Evolutionary conservation across 2,888 invertebrate genomes (phyloP).

Genomic region (Merodon equestris): DNA sequence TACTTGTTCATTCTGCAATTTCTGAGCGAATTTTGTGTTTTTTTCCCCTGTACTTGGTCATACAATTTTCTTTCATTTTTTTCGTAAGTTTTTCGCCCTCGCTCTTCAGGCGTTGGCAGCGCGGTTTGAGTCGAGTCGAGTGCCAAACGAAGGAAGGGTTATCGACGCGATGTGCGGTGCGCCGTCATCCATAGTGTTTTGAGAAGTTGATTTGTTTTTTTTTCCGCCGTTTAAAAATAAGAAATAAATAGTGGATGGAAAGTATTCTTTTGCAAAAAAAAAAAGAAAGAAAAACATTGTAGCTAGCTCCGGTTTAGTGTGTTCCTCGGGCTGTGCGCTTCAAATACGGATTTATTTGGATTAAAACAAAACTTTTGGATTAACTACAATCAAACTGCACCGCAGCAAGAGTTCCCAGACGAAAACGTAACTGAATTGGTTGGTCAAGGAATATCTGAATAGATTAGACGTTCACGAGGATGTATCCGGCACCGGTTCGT

Average conservation of each 20-base stretch:
- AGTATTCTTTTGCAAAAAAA: background rate
- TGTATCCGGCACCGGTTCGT: slow-evolving; percentile 79
- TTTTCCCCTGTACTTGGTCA: slow-evolving; percentile 27
- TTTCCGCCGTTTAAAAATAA: too few relatives aligned
- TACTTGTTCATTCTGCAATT: slow-evolving; percentile 43
- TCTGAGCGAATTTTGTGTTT: slow-evolving; percentile 42
- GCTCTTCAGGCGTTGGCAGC: too few relatives aligned
- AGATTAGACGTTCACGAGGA: slow-evolving; percentile 58
- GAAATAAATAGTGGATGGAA: slow-evolving; percentile 7
- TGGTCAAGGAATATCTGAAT: too few relatives aligned
- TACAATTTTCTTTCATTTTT: too few relatives aligned
- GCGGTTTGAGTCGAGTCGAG: slow-evolving; percentile 13
- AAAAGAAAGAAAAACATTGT: background rate
- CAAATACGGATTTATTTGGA: slow-evolving; percentile 24
- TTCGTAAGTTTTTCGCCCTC: slow-evolving; percentile 10
- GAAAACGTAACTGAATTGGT: too few relatives aligned
- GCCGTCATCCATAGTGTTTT: slow-evolving; percentile 8
- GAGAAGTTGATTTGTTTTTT: too few relatives aligned
- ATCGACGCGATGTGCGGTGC: slow-evolving; percentile 44
- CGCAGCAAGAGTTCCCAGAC: slow-evolving; percentile 8
- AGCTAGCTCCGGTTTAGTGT: background rate
- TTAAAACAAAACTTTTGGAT: slow-evolving; percentile 36
- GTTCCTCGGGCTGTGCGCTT: too few relatives aligned
- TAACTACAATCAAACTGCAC: slow-evolving; percentile 21
- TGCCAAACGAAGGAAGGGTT: slow-evolving; percentile 54